Evolutionary conservation across 2,113 vertebrate species (phyloP), one percentile per base, ranked within the genome.

Genomic region (Nycticebus coucang): DNA sequence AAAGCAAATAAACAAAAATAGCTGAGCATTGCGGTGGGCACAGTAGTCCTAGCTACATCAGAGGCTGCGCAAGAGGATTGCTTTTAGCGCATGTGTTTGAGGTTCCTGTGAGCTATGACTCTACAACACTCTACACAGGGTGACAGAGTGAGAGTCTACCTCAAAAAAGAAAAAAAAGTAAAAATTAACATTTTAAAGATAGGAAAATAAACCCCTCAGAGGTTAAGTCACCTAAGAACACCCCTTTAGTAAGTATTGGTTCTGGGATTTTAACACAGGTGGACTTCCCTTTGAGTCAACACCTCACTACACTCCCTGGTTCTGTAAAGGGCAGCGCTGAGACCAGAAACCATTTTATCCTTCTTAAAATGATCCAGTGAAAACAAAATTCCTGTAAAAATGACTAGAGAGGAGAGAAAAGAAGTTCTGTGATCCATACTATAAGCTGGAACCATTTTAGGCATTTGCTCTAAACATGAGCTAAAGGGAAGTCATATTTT

Each of bases 381-480:
- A 26, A 93, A 85, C n/a, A 85, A 72, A 64, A 93, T 89, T 89
- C 79, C 71, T 79, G 0, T 89, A 53, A 89, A 77, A 64, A 50
- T 78, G 68, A 89, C 53, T 84, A 69, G 78, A 79, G 84, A 84
- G 41, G 18, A 82, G 57, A 64, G 68, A 83, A 81, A 75, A 77
- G 28, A 59, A 88, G 50, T 37, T 69, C 62, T 88, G 74, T 92
- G 78, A 88, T 50, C 77, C 35, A 33, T 41, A 37, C 21, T 17
- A 50, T 77, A 77, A 53, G 6, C 84, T 77, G 79, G 33, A 82
- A 75, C 19, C n/a, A 41, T 69, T 69, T 77, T 60, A 78, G 69
- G 33, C 90, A 83, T 92, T 92, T 92, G 18, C 33, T 82, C 24
- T 77, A 37, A 60, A 41, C 80, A 79, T 41, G 64, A 91, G 41